phyloP scores from a whole-genome alignment of 2,113 vertebrate species.

The Alectura lathami region DNA sequence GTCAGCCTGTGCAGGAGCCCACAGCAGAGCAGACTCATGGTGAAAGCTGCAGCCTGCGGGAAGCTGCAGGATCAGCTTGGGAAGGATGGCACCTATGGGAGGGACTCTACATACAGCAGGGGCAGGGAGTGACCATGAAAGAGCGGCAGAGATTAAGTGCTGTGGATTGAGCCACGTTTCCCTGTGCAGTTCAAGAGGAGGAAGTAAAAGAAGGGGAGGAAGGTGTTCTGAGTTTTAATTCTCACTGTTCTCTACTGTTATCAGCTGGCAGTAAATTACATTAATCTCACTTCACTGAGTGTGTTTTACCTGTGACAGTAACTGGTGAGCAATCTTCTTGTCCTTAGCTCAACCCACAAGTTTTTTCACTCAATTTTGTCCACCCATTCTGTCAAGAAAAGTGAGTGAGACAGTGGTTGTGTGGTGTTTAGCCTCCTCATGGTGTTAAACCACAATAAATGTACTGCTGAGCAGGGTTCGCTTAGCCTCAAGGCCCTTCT shows the following conservation, averaged over 20 bases:
- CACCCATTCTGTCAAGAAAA: background rate
- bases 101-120: background rate
- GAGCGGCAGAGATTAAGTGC: background rate
- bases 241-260: background rate
- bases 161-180: background rate
- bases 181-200: background rate
- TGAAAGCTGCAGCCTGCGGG: background rate
- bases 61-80: background rate
- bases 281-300: background rate
- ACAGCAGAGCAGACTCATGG: background rate
- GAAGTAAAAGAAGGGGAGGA: background rate
- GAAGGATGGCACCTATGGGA: background rate
- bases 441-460: background rate
- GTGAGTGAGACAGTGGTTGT: background rate
- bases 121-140: background rate
- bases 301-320: background rate
- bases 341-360: background rate
- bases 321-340: background rate
- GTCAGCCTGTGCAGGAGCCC: background rate
- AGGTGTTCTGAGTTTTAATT: background rate
- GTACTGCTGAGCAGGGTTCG: background rate
- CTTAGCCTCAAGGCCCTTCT: background rate
- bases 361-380: background rate
- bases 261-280: background rate
- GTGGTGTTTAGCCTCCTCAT: background rate